phyloP scores from a whole-genome alignment of 2,888 invertebrate genomes.

The Drosophila atripex region DNA sequence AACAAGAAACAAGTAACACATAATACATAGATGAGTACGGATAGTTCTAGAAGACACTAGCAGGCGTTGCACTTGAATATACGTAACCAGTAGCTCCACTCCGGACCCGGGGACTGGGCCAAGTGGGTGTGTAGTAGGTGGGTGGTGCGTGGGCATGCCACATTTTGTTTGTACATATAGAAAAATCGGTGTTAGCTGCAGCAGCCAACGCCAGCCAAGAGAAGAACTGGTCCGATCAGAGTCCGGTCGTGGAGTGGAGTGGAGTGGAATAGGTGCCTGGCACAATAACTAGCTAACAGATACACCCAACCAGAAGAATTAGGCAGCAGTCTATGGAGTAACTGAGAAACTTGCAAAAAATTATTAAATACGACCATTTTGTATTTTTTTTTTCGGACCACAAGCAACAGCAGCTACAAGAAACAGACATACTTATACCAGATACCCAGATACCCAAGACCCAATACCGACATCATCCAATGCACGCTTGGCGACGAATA shows the following conservation, averaged over 20 bases:
- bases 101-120: conserved; percentile 2
- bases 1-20: conserved; percentile 11
- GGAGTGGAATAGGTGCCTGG: conserved; percentile 63
- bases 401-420: conserved; percentile 25
- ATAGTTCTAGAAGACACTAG: conserved; percentile 40
- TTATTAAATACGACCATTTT: background rate
- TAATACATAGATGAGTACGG: conserved; percentile 31
- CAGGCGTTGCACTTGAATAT: conserved; percentile 39
- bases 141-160: conserved; percentile 15
- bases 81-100: conserved; percentile 32
- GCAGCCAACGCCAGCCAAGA: background rate
- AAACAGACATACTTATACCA: conserved; percentile 14
- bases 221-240: conserved; percentile 61
- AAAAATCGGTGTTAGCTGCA: conserved; percentile 18
- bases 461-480: conserved; percentile 43
- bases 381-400: conserved; percentile 19
- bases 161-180: conserved; percentile 40
- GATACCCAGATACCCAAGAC: no score
- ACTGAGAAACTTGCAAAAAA: conserved; percentile 14
- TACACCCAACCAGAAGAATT: conserved; percentile 28
- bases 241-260: conserved; percentile 41
- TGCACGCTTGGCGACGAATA: conserved; percentile 58
- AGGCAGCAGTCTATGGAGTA: background rate
- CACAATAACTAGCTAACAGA: conserved; percentile 58
- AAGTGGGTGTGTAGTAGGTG: conserved; percentile 6